A percentile compares a stretch with the other conserved stretches of the same genome.
Evolutionary conservation across 2,888 invertebrate genomes (phyloP).

Genomic region (Trichacis sp.): DNA sequence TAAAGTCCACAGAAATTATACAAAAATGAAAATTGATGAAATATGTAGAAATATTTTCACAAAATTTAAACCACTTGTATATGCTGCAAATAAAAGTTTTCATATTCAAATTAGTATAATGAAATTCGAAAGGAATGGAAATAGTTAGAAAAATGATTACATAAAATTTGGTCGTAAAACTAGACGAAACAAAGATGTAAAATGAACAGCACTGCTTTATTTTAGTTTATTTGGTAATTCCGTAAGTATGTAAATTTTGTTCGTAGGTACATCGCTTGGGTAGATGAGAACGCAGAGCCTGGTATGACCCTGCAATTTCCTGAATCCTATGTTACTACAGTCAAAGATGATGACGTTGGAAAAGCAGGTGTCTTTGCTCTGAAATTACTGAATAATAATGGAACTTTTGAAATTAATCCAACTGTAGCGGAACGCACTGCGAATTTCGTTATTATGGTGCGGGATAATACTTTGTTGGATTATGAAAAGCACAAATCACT

Average conservation of each 20-base stretch:
- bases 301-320: constrained; percentile 81
- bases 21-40: no score
- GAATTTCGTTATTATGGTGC: constrained; percentile 85
- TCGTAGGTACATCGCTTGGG: constrained; percentile 78
- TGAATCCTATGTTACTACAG: constrained; percentile 79
- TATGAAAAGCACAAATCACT: constrained; percentile 85
- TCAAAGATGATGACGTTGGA: constrained; percentile 84
- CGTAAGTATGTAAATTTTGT: no score
- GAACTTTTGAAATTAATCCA: constrained; percentile 89
- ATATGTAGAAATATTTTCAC: no score
- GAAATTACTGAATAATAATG: constrained; percentile 82
- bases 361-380: constrained; percentile 87
- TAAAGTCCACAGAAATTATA: no score
- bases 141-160: no score
- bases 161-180: no score
- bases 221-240: no score
- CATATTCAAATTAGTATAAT: no score
- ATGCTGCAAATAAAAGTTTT: no score
- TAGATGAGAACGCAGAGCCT: constrained; percentile 85
- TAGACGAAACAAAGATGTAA: no score
- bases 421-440: constrained; percentile 83
- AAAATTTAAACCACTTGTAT: neutral
- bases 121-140: no score
- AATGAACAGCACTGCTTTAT: no score
- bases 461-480: constrained; percentile 85